These are phyloP conservation scores for Grapholita molesta DNA, from an alignment of 1,140 invertebrate species.

Conservation along the genomic window DNA sequence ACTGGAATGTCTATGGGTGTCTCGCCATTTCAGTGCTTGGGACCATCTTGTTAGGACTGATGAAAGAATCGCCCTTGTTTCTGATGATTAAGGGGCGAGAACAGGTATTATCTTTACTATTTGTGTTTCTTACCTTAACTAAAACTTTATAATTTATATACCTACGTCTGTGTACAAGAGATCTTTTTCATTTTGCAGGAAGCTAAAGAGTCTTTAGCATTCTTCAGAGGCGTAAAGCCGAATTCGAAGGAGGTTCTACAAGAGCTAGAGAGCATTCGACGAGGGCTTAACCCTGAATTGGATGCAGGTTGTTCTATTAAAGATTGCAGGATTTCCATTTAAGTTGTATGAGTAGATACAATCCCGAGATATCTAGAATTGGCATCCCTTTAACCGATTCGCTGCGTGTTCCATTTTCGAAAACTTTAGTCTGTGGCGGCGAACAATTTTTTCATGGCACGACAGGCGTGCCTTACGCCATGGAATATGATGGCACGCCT, in stretches of 20 bases:
- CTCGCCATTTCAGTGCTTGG: constrained; percentile 31
- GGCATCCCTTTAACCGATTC: too few relatives aligned
- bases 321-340: too few relatives aligned
- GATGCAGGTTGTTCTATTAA: too few relatives aligned
- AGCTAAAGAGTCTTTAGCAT: constrained; percentile 43
- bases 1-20: constrained; percentile 36
- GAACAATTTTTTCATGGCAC: too few relatives aligned
- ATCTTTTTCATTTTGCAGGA: constrained; percentile 45
- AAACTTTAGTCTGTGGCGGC: too few relatives aligned
- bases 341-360: too few relatives aligned
- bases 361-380: too few relatives aligned
- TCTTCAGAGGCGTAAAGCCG: constrained; percentile 31
- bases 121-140: background rate
- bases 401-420: too few relatives aligned
- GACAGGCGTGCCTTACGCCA: too few relatives aligned
- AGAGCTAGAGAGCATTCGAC: constrained; percentile 37
- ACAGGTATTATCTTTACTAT: constrained; percentile 31
- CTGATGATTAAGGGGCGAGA: constrained; percentile 44
- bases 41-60: constrained; percentile 22
- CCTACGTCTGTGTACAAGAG: too few relatives aligned
- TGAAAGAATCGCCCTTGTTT: constrained; percentile 46
- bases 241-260: constrained; percentile 40
- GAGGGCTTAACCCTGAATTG: constrained; percentile 32
- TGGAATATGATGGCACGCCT: too few relatives aligned
- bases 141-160: too few relatives aligned